Evolutionary conservation across 2,113 vertebrate genomes (phyloP).

Genomic region (Felis chaus): DNA sequence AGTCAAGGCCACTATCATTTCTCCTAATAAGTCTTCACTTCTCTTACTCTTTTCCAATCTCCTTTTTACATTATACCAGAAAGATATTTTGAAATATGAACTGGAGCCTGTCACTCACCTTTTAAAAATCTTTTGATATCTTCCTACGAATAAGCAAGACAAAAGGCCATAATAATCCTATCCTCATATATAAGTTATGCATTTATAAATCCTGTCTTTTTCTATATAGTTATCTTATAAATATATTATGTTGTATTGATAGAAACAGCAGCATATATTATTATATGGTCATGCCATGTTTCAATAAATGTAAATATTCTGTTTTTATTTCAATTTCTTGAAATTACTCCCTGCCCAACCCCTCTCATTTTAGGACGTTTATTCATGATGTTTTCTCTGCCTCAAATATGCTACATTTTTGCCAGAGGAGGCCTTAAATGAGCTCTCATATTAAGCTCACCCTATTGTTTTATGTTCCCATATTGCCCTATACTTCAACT

Average conservation of each 20-base stretch:
- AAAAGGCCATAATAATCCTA: not conserved
- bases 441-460: not conserved
- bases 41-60: not conserved
- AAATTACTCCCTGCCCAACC: not conserved
- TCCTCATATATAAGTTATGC: not conserved
- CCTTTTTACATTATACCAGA: not conserved
- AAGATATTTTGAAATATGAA: not conserved
- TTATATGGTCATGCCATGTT: not conserved
- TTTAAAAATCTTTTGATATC: not conserved
- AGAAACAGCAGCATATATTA: not conserved
- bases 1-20: not conserved
- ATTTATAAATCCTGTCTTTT: not conserved
- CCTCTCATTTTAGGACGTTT: not conserved
- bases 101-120: not conserved
- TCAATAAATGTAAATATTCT: not conserved
- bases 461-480: not conserved
- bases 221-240: not conserved
- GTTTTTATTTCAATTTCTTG: not conserved
- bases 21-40: not conserved
- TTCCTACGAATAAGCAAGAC: conserved; percentile 27
- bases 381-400: not conserved
- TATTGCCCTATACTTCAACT: not conserved
- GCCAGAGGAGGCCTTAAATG: not conserved
- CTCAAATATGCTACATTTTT: not conserved
- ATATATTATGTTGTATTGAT: not conserved